Evolutionary conservation across 1,140 invertebrate genomes (phyloP), one percentile per base, ranked within the genome.

Genomic region (Tetramorium alpestre): DNA sequence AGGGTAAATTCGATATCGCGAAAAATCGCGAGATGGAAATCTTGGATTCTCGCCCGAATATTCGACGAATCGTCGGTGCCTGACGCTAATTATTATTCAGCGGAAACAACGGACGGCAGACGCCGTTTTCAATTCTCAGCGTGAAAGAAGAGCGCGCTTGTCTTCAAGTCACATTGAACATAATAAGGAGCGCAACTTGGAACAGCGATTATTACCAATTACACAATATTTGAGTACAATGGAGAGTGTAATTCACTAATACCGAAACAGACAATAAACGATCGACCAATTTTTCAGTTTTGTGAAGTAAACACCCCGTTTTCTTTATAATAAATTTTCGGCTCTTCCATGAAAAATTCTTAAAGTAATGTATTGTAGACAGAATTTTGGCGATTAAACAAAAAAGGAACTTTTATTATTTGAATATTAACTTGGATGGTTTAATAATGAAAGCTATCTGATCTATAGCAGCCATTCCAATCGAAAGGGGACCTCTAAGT

Each of bases 381-480:
- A 8, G 2, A 16, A 16, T 16, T 60, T 11, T 22, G 18, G 8
- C 28, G 22, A 41, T 75, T 58, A 44, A 75, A 22, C n/a, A 25
- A 60, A 25, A 25, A 58, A 58, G 33, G 8, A 41, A 75, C 13
- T 25, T 41, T 38, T 0, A 18, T 72, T 7, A 3, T 41, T 25
- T 1, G 10, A 75, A 41, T 54, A 75, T 41, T 25, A 25, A 28
- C n/a, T 41, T 22, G 72, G 85, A 87, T 69, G 56, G 73, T 78
- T 90, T 85, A 85, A 76, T 89, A 87, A 88, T 80, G 47, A 88
- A 49, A 60, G 47, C 84, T 22, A 65, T 18, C 11, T 65, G n/a
- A 38, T 25, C 54, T 11, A 44, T 56, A 51, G 49, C 73, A 54
- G 54, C 69, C 33, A 75, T 84, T 75, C 54, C 54, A 28, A 73